Conservation (phyloP, 2,797 vertebrate genomes). For the Micromesistius poutassou region DNA sequence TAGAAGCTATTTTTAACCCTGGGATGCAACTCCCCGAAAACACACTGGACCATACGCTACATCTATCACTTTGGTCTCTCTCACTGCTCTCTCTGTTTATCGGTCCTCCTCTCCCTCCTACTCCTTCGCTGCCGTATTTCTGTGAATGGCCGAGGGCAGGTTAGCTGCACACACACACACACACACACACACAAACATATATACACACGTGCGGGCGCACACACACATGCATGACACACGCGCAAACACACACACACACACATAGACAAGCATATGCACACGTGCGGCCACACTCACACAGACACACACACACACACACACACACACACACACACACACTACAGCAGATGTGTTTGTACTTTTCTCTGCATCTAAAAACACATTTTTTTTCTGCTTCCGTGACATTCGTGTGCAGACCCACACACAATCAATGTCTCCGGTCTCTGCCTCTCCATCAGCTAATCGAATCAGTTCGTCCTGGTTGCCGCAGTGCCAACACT, state of each 20-base stretch:
- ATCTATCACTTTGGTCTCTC: too few relatives aligned
- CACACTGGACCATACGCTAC: neutral
- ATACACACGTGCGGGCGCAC: neutral
- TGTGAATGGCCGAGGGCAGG: conserved; percentile 28
- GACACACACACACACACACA: conserved; percentile 20
- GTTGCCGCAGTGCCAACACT: too few relatives aligned
- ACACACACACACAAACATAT: conserved; percentile 5
- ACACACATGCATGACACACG: neutral
- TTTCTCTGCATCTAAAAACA: too few relatives aligned
- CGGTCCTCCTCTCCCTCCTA: neutral
- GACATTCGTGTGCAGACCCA: too few relatives aligned
- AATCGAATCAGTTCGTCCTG: too few relatives aligned
- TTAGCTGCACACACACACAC: conserved; percentile 22
- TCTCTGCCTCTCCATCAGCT: too few relatives aligned
- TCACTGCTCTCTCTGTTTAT: neutral
- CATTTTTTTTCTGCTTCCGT: too few relatives aligned
- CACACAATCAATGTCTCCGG: too few relatives aligned
- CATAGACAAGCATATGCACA: conserved; percentile 6
- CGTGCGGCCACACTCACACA: neutral
- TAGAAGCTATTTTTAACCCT: conserved; percentile 14
- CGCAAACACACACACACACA: conserved; percentile 21
- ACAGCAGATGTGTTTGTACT: conserved; percentile 21
- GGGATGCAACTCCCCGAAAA: conserved; percentile 6
- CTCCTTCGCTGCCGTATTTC: conserved; percentile 10
- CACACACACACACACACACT: conserved; percentile 16